These are phyloP conservation scores for Eriosoma lanigerum DNA, from an alignment of 1,140 invertebrate genomes.

Conservation along the genomic window DNA sequence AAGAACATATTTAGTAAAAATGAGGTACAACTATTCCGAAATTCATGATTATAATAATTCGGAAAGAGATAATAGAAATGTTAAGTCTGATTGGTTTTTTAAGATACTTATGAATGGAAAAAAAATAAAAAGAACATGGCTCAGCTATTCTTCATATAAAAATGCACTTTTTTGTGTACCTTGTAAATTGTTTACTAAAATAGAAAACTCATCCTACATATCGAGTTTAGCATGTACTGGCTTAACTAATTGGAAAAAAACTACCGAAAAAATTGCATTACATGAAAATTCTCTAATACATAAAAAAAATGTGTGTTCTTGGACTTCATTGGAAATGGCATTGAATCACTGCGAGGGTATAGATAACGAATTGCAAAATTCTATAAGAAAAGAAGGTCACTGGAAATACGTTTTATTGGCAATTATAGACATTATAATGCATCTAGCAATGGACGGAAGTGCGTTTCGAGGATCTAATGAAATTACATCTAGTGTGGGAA, in stretches of 20 bases:
- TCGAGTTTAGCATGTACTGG: not conserved
- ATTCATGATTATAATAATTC: slow-evolving; percentile 32
- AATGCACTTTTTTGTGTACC: slow-evolving; percentile 41
- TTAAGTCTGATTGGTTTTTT: slow-evolving; percentile 18
- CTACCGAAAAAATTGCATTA: no score
- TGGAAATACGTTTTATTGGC: no score
- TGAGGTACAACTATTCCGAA: slow-evolving; percentile 23
- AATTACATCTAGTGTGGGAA: no score
- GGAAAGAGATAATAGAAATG: slow-evolving; percentile 3
- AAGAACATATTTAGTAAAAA: slow-evolving; percentile 29
- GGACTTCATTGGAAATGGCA: no score
- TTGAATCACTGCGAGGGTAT: no score
- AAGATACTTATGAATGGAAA: slow-evolving; percentile 23
- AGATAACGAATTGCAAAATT: no score
- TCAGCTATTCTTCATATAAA: slow-evolving; percentile 26
- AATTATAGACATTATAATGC: no score
- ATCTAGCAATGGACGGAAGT: no score
- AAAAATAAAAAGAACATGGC: not conserved
- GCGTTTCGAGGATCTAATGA: no score
- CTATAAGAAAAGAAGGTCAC: no score
- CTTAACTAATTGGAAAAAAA: slow-evolving; percentile 15
- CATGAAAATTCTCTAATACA: no score
- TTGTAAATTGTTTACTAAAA: slow-evolving; percentile 32
- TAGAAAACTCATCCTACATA: not conserved
- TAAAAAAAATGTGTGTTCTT: no score